Evolutionary conservation across 2,888 invertebrate species (phyloP), one percentile per base, ranked within the genome.

Genomic region (Caenorhabditis sp.): DNA sequence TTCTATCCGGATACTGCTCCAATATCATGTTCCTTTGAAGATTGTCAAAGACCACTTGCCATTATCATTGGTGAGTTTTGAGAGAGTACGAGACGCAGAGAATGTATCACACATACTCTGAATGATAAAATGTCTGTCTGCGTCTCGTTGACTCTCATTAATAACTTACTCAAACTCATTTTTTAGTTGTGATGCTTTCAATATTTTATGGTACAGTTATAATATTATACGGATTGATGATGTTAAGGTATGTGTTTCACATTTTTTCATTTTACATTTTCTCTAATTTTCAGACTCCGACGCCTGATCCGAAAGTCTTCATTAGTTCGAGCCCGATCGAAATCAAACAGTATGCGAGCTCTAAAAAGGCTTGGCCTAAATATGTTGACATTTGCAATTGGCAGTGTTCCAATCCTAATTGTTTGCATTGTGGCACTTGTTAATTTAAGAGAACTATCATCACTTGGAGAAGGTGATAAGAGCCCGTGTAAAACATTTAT

Each of bases 1-100:
- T 85, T 85, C 76, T 82, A 82, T 55, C 76, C 76, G 1, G 83
- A 85, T 8, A 79, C 82, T 3, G 79, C 85, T 21, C 83, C 84
- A 6, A 77, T 85, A 21, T 66, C 59, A n/a, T 85, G 85, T 57
- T 74, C 75, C 5, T 84, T 76, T 43, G 66, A 71, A 27, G 58
- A 55, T 6, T 85, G 85, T 57, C 84, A 84, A 62, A 67, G 65
- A 26, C 85, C 85, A 6, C 59, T 85, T 50, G 81, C 83, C 1
- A 80, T 83, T 17, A 62, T 75, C 4, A 77, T 85, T 8, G 74
- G 68, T 68, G 17, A 53, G 27, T 43, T n/a, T n/a, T n/a, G n/a
- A n/a, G n/a, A n/a, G n/a, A n/a, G n/a, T n/a, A n/a, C n/a, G n/a
- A n/a, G n/a, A n/a, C n/a, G n/a, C n/a, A n/a, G n/a, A n/a, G n/a